Evolutionary conservation across 2,113 vertebrate genomes (phyloP).

Genomic region (Macquaria australasica): DNA sequence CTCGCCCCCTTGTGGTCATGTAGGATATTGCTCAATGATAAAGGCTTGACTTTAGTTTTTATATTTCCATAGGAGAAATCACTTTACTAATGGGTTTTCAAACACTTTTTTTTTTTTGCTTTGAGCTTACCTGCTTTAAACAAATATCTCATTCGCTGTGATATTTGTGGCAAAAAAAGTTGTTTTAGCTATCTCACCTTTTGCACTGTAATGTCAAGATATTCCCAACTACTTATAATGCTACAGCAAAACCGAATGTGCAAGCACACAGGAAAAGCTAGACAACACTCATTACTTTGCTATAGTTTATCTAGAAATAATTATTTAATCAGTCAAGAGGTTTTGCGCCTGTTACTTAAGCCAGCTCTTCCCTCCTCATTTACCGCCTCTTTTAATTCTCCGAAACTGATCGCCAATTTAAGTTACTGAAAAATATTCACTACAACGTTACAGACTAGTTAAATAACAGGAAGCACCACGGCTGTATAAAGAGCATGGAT

Average conservation of each 20-base stretch:
- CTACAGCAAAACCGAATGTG: neutral
- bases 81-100: neutral
- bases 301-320: neutral
- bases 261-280: neutral
- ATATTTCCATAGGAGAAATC: neutral
- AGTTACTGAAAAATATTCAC: neutral
- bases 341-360: neutral
- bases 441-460: neutral
- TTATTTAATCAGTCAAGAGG: neutral
- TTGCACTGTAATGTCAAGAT: neutral
- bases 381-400: neutral
- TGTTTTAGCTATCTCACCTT: neutral
- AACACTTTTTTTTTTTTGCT: neutral
- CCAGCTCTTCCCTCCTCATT: neutral
- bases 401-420: neutral
- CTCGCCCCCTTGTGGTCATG: neutral
- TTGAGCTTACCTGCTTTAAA: neutral
- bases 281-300: neutral
- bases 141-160: neutral
- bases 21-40: neutral
- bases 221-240: neutral
- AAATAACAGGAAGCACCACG: too few relatives aligned
- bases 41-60: neutral
- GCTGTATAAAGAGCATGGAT: too few relatives aligned
- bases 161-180: neutral